Percentiles rank a stretch among this genome's conserved stretches.
phyloP scores from a whole-genome alignment of 2,797 vertebrate species.

The Leptodactylus fallax region DNA sequence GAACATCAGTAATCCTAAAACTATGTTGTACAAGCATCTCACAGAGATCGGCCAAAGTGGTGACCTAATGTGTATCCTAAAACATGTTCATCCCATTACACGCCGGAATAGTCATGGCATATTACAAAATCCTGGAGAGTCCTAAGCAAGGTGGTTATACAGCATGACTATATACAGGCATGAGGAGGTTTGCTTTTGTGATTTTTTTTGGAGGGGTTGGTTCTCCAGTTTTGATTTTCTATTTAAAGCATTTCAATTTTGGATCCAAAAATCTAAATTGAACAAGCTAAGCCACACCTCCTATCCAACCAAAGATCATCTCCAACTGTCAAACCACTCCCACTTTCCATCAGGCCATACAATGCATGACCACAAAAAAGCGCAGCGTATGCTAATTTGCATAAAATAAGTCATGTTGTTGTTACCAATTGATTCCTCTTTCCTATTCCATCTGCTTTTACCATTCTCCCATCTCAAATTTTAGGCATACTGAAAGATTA shows the following conservation, averaged over 20 bases:
- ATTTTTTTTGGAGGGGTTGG: background rate
- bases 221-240: background rate
- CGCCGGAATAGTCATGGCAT: background rate
- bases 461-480: too few relatives aligned
- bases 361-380: too few relatives aligned
- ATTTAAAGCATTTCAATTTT: too few relatives aligned
- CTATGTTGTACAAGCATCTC: constrained; percentile 26
- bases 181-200: background rate
- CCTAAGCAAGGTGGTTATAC: background rate
- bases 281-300: background rate
- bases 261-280: background rate
- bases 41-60: constrained; percentile 25
- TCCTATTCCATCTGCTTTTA: too few relatives aligned
- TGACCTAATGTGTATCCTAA: constrained; percentile 38
- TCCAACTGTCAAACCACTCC: too few relatives aligned
- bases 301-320: too few relatives aligned
- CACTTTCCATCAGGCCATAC: too few relatives aligned
- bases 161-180: background rate
- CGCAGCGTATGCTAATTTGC: too few relatives aligned
- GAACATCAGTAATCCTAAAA: constrained; percentile 45
- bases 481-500: too few relatives aligned
- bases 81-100: constrained; percentile 35
- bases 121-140: background rate
- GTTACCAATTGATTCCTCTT: too few relatives aligned
- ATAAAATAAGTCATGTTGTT: too few relatives aligned